Base-by-base conservation (phyloP, 2,797 vertebrate genomes). In the Melopsittacus undulatus region DNA sequence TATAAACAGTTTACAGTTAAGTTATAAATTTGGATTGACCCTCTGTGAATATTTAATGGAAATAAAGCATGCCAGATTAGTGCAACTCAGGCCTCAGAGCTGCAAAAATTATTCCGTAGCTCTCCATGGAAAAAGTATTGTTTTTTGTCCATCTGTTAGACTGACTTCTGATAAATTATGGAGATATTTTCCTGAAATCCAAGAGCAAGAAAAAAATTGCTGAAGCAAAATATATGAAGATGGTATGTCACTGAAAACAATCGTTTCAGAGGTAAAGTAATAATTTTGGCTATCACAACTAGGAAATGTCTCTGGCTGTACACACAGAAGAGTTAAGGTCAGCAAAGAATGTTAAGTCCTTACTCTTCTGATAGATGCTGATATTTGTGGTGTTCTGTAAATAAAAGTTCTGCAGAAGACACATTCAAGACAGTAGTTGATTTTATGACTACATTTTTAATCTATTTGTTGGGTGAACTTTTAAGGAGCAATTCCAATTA, bases 381-480 rank as follows among this genome's bases (percentile, higher is more conserved):
- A 7, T 38, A 54, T 75, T 85, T 89, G 43, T 10, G 2, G 7
- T 54, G 13, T 45, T 88, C 49, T 64, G 54, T 77, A 89, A 95
- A 93, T 74, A 63, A 69, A 92, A 83, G 43, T 76, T 36, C 73
- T 22, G 45, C 61, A 86, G 67, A 76, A 91, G 48, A 61, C 8
- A 45, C 4, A 18, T 83, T 87, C 32, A 70, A 67, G 64, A 57
- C 46, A 57, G 29, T 15, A 70, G 49, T 8, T 93, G 69, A 80
- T 66, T 95, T 89, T 59, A 52, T 66, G 54, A 67, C 81, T 90
- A 40, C 32, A 48, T 84, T 85, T 82, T 85, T n/a, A 92, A 88
- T 92, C 56, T 72, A 26, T 68, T 92, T 88, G 49, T 91, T 88
- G 52, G 64, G 29, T 63, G 49, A 92, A 93, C 76, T 91, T 90